Percentiles rank a stretch among this genome's conserved stretches.
phyloP scores from a whole-genome alignment of 2,797 vertebrate species.

The Muraenolepis orangiensis region DNA sequence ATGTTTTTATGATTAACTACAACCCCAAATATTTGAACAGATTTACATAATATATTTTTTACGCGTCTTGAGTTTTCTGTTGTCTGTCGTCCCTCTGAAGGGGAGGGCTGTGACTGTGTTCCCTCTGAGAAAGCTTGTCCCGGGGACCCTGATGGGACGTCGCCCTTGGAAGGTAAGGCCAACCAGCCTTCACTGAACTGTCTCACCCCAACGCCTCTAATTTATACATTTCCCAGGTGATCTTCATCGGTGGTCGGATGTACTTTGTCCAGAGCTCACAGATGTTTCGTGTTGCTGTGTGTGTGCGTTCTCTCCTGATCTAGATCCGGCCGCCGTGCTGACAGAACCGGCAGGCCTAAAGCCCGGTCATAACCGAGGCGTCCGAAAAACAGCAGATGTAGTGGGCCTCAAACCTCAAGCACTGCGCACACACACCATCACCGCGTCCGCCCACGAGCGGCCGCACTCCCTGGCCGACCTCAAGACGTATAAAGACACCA shows the following conservation, averaged over 20 bases:
- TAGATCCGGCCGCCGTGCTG: slow-evolving; percentile 56
- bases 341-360: slow-evolving; percentile 61
- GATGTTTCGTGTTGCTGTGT: not conserved
- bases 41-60: not conserved
- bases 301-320: slow-evolving; percentile 41
- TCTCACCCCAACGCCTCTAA: not conserved
- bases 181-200: not conserved
- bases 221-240: no score
- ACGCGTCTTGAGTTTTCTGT: slow-evolving; percentile 15
- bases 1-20: not conserved
- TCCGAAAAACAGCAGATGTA: slow-evolving; percentile 67
- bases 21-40: not conserved
- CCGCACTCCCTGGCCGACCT: slow-evolving; percentile 88
- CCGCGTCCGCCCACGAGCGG: slow-evolving; percentile 75
- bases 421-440: slow-evolving; percentile 57
- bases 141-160: slow-evolving; percentile 68
- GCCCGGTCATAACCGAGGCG: slow-evolving; percentile 59
- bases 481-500: slow-evolving; percentile 90
- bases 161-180: slow-evolving; percentile 76
- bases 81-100: slow-evolving; percentile 70
- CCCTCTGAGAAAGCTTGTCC: slow-evolving; percentile 61
- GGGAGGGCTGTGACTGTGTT: slow-evolving; percentile 65
- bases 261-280: not conserved
- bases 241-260: not conserved
- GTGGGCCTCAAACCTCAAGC: slow-evolving; percentile 73